Conservation (phyloP, 2,888 invertebrate genomes). For the Athripsodes cinereus region DNA sequence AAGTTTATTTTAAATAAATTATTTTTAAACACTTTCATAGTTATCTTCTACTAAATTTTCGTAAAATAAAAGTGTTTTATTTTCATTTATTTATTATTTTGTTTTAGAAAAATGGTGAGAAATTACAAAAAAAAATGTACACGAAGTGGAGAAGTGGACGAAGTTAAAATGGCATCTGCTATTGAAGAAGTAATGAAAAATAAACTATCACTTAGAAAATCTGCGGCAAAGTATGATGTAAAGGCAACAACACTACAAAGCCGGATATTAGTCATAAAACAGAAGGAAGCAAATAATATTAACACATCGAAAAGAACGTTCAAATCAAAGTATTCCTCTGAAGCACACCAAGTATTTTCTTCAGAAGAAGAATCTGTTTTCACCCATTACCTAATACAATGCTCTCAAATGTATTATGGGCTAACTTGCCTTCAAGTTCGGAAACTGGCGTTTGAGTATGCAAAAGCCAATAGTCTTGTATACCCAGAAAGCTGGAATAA, state of each 20-base stretch:
- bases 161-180: background rate
- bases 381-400: background rate
- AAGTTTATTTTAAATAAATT: too few relatives aligned
- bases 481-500: background rate
- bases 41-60: too few relatives aligned
- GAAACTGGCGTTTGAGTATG: background rate
- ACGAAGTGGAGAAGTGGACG: background rate
- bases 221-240: background rate
- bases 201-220: background rate
- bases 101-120: background rate
- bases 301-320: background rate
- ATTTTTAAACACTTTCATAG: too few relatives aligned
- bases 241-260: background rate
- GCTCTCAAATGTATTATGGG: background rate
- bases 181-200: background rate
- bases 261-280: background rate
- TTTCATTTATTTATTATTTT: background rate
- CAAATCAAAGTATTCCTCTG: background rate
- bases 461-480: background rate
- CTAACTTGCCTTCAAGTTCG: background rate
- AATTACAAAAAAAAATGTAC: background rate
- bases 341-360: background rate
- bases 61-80: too few relatives aligned
- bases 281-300: background rate
- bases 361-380: background rate